A percentile compares a stretch with the other conserved stretches of the same genome.
These are phyloP conservation scores for Platycercus adscitus DNA, from an alignment of 2,113 vertebrate genomes.

Conservation along the genomic window DNA sequence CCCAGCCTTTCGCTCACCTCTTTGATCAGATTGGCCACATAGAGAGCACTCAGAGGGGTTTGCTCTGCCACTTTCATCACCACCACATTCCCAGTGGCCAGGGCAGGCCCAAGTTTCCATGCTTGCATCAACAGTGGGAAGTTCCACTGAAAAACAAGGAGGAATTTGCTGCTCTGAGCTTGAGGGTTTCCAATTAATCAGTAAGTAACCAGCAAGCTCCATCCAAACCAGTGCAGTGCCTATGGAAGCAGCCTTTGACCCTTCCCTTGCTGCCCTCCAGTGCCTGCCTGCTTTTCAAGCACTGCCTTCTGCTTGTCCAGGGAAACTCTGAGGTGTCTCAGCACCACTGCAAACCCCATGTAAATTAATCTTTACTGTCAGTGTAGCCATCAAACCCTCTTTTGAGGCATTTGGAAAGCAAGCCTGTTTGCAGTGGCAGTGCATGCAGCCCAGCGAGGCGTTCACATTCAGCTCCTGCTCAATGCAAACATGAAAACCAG, in stretches of 20 bases:
- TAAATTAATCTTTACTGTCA: background rate
- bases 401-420: background rate
- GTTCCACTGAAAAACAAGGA: slow-evolving; percentile 86
- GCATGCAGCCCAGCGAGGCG: accelerated
- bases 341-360: background rate
- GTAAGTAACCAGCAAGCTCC: background rate
- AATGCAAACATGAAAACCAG: background rate
- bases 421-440: background rate
- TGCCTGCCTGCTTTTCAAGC: background rate
- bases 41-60: slow-evolving; percentile 91
- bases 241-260: background rate
- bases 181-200: background rate
- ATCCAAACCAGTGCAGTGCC: background rate
- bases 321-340: background rate
- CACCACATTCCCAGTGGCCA: slow-evolving; percentile 94
- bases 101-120: slow-evolving; percentile 93
- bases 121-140: slow-evolving; percentile 95
- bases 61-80: slow-evolving; percentile 97
- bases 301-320: background rate
- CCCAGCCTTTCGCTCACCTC: slow-evolving; percentile 78
- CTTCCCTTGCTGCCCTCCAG: background rate
- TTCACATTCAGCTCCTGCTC: background rate
- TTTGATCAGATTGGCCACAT: slow-evolving; percentile 89
- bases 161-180: background rate
- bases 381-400: background rate